Base-by-base conservation (phyloP, 2,113 vertebrate species). In the Jaculus jaculus region DNA sequence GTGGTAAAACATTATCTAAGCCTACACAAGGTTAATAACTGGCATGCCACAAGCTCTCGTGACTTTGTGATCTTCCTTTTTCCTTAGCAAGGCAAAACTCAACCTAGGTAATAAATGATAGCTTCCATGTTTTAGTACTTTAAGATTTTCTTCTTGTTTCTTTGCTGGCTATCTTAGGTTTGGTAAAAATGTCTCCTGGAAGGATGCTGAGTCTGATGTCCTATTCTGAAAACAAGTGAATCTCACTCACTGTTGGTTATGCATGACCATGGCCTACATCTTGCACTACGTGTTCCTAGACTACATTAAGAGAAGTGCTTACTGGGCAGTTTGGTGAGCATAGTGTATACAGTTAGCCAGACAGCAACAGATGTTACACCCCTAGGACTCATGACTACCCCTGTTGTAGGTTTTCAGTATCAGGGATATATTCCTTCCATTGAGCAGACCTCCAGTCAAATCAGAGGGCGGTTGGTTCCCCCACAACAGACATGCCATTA, bases 11-110 rank as follows among this genome's bases (percentile, higher is more conserved):
- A 71, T 32, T 79, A 68, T 71, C 82, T 94, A 54, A 69, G 37
- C 28, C 66, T 34, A 32, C 34, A 32, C 34, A 71, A 24, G 66
- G 82, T 89, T 92, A 78, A 87, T 79, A 47, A 81, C 16, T 32
- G 74, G 42, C 54, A 81, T 91, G 91, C 85, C 58, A 21, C 34
- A 94, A 94, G 39, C 28, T 87, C 30, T 82, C 73, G 63, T 89
- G 87, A 94, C 58, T 91, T 94, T 90, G 90, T 79, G 32, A 37
- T n/a, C 79, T 95, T 89, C 73, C 26, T 73, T 86, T 94, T 94
- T 71, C 65, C 82, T 74, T 54, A 92, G 42, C 58, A 85, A 51
- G 63, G 61, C 66, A 74, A 68, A 92, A 75, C 87, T 78, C 68
- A 87, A 47, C 87, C 51, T 39, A 66, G 20, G 24, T 30, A 54